Evolutionary conservation across 2,888 invertebrate genomes (phyloP).

Genomic region (Lasioglossum villosulum): DNA sequence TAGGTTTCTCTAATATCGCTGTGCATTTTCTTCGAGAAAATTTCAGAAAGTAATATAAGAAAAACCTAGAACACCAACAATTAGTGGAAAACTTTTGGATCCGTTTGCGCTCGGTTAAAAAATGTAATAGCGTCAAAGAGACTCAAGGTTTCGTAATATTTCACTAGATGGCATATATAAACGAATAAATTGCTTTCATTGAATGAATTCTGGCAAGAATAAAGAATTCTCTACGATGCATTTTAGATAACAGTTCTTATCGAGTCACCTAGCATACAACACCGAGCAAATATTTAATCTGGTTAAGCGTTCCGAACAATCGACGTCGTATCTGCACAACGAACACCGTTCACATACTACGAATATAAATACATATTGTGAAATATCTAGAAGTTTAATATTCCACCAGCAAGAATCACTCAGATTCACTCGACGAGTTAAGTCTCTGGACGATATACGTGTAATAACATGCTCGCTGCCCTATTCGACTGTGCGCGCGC

Average conservation of each 20-base stretch:
- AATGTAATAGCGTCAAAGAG: neutral
- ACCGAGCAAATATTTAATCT: neutral
- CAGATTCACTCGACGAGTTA: conserved; percentile 12
- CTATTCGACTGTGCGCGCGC: conserved; percentile 6
- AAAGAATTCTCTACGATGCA: neutral
- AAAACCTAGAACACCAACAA: neutral
- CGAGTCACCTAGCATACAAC: neutral
- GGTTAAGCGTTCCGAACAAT: neutral
- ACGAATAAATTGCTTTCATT: neutral
- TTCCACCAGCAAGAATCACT: neutral
- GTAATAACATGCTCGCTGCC: neutral
- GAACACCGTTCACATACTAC: neutral
- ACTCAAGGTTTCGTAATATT: neutral
- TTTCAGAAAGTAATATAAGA: neutral
- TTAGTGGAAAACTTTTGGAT: neutral
- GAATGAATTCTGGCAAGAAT: neutral
- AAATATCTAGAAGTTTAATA: neutral
- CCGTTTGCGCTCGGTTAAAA: neutral
- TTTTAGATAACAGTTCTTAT: neutral
- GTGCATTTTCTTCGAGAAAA: neutral
- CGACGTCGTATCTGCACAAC: neutral
- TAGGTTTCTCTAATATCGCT: neutral
- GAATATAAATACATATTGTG: neutral
- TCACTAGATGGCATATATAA: neutral
- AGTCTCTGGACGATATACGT: neutral